Evolutionary conservation across 2,888 invertebrate species (phyloP), one percentile per base, ranked within the genome.

Genomic region (Aphelenchoides bicaudatus): DNA sequence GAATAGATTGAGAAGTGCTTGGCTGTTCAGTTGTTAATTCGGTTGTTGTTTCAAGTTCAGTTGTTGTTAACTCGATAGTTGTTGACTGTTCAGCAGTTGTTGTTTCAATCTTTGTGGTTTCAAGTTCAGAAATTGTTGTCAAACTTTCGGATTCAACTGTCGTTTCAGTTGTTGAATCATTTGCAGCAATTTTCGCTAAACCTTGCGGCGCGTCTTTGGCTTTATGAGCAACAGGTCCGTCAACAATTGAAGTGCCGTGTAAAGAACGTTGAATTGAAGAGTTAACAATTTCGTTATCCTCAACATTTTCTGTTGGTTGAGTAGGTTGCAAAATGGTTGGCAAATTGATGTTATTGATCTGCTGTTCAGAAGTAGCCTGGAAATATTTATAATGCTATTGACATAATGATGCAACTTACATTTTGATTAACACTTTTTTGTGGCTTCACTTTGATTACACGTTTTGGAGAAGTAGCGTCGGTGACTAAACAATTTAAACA

Each of bases 211-310:
- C 43, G 23, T 8, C 10, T 6, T 8, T 25, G 21, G 43, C 21
- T n/a, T 43, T 6, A 8, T 43, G 10, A 8, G 10, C n/a, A 6
- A 25, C 10, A 6, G 23, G 10, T 43, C 43, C 43, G 21, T 19
- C 10, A 19, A 43, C 43, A n/a, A 43, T 43, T 25, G 43, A 43
- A 43, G 43, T 43, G 10, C 43, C 43, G 43, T 43, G 43, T 10
- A 43, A 21, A 19, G 43, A 25, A 6, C 10, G 43, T 25, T 21
- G 25, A 6, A 25, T 19, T n/a, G 16, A 8, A 6, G 25, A n/a
- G 23, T 21, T n/a, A 19, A 21, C 6, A n/a, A n/a, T n/a, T 8
- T 10, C 23, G 10, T 10, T 8, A 8, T 8, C 43, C 10, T 43
- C 43, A n/a, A 21, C 6, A 10, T 43, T 43, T n/a, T 10, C 23